Base-by-base conservation (phyloP, 2,797 vertebrate species). In the Ibycter americanus region DNA sequence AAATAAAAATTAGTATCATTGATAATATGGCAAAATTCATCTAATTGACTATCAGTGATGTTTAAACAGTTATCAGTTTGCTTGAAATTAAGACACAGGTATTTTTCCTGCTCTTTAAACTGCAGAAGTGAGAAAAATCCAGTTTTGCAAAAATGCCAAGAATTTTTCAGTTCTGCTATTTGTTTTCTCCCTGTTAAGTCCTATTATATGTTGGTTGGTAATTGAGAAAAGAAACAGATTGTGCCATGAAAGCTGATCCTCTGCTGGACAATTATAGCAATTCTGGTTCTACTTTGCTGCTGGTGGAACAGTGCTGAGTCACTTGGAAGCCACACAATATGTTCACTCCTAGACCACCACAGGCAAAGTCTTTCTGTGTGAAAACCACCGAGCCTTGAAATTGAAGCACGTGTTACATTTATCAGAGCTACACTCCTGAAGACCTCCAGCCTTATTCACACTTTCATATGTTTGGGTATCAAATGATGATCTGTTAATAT, bases 321-420 rank as follows among this genome's bases (percentile, higher is more conserved):
- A 95, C 86, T 96, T 93, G 77, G 82, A 96, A 96, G 87, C 86
- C 71, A 78, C 74, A 93, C 93, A 95, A 71, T 86, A 88, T 90
- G 89, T 67, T 97, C 68, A 16, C 62, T 77, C 66, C 78, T 82
- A 87, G 86, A 89, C 85, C 93, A 97, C 83, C 91, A 94, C 90
- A 89, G 86, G 96, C 90, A 89, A 9, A 78, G 52, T 76, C 83
- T 81, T 72, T 94, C 87, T 83, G 83, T 38, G 76, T 31, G 78
- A 93, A 96, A 97, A 80, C 40, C 66, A 93, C 63, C 1, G 4
- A 91, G 76, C 94, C 94, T 94, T 94, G 86, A 97, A 97, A 96
- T 31, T 67, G 73, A 91, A 95, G 93, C 89, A 87, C 83, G 74
- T 81, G 83, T 79, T 88, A 23, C 20, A 90, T 59, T 84, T 74